Evolutionary conservation across 2,113 vertebrate species (phyloP).

Genomic region (Tragelaphus imberbis): DNA sequence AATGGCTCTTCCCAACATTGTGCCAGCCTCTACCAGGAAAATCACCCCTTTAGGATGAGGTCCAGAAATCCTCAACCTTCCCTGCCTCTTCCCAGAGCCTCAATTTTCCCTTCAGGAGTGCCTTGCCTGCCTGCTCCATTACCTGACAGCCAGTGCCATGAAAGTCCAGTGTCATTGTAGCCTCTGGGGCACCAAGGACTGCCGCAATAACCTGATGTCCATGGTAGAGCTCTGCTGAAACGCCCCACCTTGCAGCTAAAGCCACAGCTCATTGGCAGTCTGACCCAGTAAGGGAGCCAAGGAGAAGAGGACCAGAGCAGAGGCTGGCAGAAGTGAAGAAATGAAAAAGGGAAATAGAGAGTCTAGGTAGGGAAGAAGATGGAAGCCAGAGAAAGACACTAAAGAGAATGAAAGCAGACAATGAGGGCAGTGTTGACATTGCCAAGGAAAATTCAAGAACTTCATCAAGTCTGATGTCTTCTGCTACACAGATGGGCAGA

Average conservation of each 20-base stretch:
- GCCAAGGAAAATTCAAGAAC: neutral
- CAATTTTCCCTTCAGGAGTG: neutral
- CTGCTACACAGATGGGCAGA: neutral
- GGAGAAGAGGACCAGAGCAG: neutral
- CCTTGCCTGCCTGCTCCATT: neutral
- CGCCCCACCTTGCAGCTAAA: neutral
- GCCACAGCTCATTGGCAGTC: neutral
- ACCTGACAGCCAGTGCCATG: neutral
- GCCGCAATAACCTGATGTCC: neutral
- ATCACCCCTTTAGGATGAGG: neutral
- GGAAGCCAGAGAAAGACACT: neutral
- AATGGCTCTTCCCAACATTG: neutral
- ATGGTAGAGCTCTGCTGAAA: neutral
- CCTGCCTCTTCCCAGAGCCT: neutral
- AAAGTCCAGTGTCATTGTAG: neutral
- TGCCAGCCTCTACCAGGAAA: neutral
- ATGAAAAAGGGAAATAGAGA: neutral
- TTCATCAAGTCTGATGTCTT: neutral
- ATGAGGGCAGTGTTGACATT: neutral
- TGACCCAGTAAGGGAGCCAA: neutral
- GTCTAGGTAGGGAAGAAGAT: neutral
- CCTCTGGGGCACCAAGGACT: neutral
- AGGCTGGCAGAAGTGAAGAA: neutral
- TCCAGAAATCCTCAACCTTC: neutral
- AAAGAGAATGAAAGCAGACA: neutral